Conservation (phyloP, 2,888 invertebrate species). For the Himalopsyche japonica region DNA sequence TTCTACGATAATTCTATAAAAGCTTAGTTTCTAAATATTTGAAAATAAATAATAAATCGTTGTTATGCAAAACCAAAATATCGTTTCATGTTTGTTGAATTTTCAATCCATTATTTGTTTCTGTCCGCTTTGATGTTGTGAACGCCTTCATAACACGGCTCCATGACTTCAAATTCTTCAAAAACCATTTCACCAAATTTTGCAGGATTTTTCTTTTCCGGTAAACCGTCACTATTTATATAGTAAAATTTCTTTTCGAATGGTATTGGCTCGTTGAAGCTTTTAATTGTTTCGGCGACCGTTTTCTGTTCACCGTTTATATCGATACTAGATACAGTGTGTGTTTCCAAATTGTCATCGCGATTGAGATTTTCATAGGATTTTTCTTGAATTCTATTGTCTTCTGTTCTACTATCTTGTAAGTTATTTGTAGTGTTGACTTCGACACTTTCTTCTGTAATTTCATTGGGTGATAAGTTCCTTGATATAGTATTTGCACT, state of each 20-base stretch:
- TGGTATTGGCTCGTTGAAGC: slow-evolving; percentile 45
- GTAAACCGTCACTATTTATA: slow-evolving; percentile 55
- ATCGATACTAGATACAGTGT: not conserved
- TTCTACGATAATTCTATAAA: not conserved
- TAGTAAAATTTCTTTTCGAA: slow-evolving; percentile 66
- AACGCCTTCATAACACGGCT: slow-evolving; percentile 62
- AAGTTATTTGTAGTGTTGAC: not conserved
- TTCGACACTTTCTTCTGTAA: slow-evolving; percentile 45
- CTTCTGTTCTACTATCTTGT: not conserved
- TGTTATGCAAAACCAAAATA: not conserved
- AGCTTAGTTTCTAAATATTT: not conserved
- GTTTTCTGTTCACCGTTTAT: slow-evolving; percentile 24
- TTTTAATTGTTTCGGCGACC: slow-evolving; percentile 32
- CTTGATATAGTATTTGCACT: not conserved
- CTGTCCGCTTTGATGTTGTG: slow-evolving; percentile 58
- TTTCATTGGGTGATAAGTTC: not conserved
- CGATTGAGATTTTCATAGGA: not conserved
- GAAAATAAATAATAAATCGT: not conserved
- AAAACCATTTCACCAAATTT: slow-evolving; percentile 85
- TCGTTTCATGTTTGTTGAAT: not conserved
- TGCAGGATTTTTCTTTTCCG: slow-evolving; percentile 62
- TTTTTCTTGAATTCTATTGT: not conserved
- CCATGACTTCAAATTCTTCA: slow-evolving; percentile 77
- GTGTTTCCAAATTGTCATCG: not conserved
- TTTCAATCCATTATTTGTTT: not conserved